Evolutionary conservation across 2,113 vertebrate genomes (phyloP).

Genomic region (Limnothrissa miodon): DNA sequence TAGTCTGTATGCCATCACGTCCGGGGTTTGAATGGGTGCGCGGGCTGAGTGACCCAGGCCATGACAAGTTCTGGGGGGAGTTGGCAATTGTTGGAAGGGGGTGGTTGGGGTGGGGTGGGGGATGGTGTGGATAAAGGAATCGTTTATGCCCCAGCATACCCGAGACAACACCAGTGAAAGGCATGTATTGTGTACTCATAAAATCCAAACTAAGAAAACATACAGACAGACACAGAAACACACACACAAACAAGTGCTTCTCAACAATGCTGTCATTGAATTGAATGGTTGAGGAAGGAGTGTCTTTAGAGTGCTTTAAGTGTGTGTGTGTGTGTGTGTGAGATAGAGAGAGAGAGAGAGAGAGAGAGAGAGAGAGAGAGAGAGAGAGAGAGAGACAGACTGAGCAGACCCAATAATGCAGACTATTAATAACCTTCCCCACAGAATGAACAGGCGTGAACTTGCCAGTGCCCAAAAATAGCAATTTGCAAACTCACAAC

Average conservation of each 20-base stretch:
- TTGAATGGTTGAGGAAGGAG: not conserved
- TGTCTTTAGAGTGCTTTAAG: slow-evolving; percentile 2
- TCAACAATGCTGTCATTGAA: slow-evolving; percentile 22
- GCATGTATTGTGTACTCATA: slow-evolving; percentile 41
- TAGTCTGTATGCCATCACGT: slow-evolving; percentile 27
- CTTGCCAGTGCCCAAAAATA: not conserved
- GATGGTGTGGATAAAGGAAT: slow-evolving; percentile 23
- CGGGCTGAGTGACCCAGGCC: not conserved
- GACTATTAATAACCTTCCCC: not conserved
- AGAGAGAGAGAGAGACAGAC: not conserved
- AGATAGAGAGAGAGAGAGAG: not conserved
- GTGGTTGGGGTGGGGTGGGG: no score
- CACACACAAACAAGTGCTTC: not conserved
- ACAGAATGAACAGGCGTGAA: not conserved
- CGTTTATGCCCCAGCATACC: slow-evolving; percentile 29
- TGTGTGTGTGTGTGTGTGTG: not conserved
- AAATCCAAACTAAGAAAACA: not conserved
- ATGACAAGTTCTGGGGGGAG: not conserved
- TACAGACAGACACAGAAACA: not conserved
- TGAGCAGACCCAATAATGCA: not conserved
- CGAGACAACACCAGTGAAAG: slow-evolving; percentile 39
- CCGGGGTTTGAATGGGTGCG: slow-evolving; percentile 8
- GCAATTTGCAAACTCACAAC: not conserved
- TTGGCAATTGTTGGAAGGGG: no score
- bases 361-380: not conserved